Percentiles rank a stretch among this genome's conserved stretches.
These are phyloP conservation scores for Marasmarcha lunaedactyla DNA, from an alignment of 2,888 invertebrate genomes.

Conservation along the genomic window DNA sequence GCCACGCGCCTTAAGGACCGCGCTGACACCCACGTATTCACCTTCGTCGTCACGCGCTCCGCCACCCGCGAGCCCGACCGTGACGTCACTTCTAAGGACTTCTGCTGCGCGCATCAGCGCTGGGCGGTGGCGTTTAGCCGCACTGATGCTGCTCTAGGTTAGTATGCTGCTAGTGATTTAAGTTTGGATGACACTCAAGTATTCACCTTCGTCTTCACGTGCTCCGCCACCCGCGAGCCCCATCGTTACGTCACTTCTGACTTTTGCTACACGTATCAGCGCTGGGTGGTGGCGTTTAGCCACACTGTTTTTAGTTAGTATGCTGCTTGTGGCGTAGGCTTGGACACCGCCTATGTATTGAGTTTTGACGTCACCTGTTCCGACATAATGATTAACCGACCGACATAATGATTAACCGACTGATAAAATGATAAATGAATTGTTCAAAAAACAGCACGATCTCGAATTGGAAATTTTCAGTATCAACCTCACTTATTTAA, in stretches of 20 bases:
- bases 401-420: too few relatives aligned
- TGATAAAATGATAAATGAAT: too few relatives aligned
- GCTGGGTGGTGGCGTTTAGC: conserved; percentile 85
- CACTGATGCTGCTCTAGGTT: conserved; percentile 77
- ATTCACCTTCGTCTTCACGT: conserved; percentile 86
- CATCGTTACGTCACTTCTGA: conserved; percentile 85
- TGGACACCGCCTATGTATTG: too few relatives aligned
- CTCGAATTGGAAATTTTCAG: too few relatives aligned
- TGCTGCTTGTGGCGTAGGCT: too few relatives aligned
- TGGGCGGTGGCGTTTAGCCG: conserved; percentile 86
- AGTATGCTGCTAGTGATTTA: conserved; percentile 12
- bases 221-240: conserved; percentile 80
- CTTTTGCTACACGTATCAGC: conserved; percentile 84
- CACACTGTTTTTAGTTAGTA: too few relatives aligned
- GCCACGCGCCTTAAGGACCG: conserved; percentile 86
- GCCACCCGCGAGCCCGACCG: conserved; percentile 82
- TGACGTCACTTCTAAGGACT: conserved; percentile 85
- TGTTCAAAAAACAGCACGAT: too few relatives aligned
- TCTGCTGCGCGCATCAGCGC: conserved; percentile 83
- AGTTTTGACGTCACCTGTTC: too few relatives aligned
- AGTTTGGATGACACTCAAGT: conserved; percentile 76
- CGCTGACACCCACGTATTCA: conserved; percentile 86
- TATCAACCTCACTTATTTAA: too few relatives aligned
- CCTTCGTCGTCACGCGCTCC: conserved; percentile 83
- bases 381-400: too few relatives aligned